These are phyloP conservation scores for Telenomus remus DNA, from an alignment of 1,140 invertebrate species.

Conservation along the genomic window DNA sequence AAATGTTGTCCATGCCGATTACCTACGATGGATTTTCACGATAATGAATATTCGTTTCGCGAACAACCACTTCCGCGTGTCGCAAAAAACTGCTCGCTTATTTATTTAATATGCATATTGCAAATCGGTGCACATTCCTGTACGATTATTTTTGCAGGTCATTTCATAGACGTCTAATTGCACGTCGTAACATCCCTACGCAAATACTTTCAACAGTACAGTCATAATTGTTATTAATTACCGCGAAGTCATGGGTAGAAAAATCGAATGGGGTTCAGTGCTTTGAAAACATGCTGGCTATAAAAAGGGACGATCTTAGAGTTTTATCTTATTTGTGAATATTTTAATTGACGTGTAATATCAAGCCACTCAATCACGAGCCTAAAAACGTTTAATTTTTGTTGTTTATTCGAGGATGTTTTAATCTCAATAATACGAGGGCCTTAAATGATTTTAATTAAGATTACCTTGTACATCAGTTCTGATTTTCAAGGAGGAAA, in stretches of 20 bases:
- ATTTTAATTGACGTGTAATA: constrained; percentile 13
- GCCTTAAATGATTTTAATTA: constrained; percentile 50
- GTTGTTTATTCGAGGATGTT: constrained; percentile 16
- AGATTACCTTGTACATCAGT: constrained; percentile 46
- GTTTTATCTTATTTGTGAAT: background rate
- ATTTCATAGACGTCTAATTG: no score
- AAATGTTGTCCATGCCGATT: constrained; percentile 67
- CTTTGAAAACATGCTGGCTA: no score
- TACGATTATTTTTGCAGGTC: constrained; percentile 4
- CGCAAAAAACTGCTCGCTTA: constrained; percentile 34
- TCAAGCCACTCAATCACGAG: constrained; percentile 19
- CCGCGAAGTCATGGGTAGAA: no score
- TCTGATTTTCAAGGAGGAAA: constrained; percentile 39
- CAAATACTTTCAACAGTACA: no score
- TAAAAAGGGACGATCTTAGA: no score
- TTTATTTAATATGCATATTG: constrained; percentile 45
- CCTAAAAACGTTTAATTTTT: constrained; percentile 6
- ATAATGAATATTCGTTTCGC: constrained; percentile 67
- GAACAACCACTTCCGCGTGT: constrained; percentile 59
- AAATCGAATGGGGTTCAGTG: no score
- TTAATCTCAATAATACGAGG: constrained; percentile 43
- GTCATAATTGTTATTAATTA: no score
- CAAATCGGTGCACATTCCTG: constrained; percentile 18
- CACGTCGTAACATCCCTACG: no score
- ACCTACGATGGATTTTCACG: constrained; percentile 66